Evolutionary conservation across 2,113 vertebrate species (phyloP), one percentile per base, ranked within the genome.

Genomic region (Neofelis nebulosa): DNA sequence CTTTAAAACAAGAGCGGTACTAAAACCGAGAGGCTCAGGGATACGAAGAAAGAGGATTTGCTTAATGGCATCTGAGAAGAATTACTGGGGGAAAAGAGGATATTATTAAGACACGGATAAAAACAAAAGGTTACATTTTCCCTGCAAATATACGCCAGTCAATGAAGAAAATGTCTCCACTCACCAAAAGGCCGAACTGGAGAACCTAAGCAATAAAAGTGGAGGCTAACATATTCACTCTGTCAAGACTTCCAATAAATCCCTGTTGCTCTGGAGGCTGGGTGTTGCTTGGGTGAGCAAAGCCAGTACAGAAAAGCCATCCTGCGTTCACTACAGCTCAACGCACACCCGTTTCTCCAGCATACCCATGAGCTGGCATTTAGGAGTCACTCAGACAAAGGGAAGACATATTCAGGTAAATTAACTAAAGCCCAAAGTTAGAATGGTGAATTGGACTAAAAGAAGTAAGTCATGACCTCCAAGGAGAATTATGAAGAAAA

Each of bases 401-500:
- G 57, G 86, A 89, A 79, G 29, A 68, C 5, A 33, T 16, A 73
- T 55, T 96, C 52, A 66, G 27, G 21, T 73, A 91, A 78, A 73
- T 78, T 88, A 94, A 68, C 41, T 33, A 57, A 91, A 91, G 45
- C 36, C 57, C 71, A 83, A 81, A 19, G 27, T 45, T 61, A 50
- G 73, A 94, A 95, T 61, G 31, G 78, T 89, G 21, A 91, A 61
- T 27, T 76, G 41, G 41, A 57, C 36, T 50, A 29, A 45, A 31
- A 82, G 45, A 94, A 84, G 21, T 61, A 25, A 81, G 50, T n/a
- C 8, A 71, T 90, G 73, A 84, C 41, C 80, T 91, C 63, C 79
- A 73, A 95, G n/a, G 15, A 95, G 65, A 94, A 96, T 33, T 76
- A 95, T 27, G 38, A 79, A 86, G 87, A 81, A 96, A 96, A 96